A percentile compares a stretch with the other conserved stretches of the same genome.
These are phyloP conservation scores for Tenodera sinensis DNA, from an alignment of 2,888 invertebrate species.

Conservation along the genomic window DNA sequence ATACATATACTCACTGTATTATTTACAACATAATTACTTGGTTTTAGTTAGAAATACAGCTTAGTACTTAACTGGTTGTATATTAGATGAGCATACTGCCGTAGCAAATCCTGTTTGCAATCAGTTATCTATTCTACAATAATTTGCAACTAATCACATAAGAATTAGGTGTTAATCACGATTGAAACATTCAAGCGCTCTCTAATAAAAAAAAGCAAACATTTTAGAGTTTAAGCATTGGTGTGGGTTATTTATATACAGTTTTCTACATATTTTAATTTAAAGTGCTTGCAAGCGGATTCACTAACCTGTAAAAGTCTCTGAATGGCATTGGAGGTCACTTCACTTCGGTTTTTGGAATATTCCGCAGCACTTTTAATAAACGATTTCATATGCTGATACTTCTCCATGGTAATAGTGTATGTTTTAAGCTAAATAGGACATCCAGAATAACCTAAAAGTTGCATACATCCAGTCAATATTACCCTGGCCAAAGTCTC, in stretches of 20 bases:
- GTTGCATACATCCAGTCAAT: background rate
- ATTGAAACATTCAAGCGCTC: background rate
- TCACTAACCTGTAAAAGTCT: conserved; percentile 51
- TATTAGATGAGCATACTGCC: too few relatives aligned
- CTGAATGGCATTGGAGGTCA: conserved; percentile 52
- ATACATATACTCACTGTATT: too few relatives aligned
- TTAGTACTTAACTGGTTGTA: too few relatives aligned
- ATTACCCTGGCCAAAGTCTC: background rate
- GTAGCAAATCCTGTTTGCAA: too few relatives aligned
- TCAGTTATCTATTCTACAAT: too few relatives aligned
- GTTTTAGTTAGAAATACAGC: too few relatives aligned
- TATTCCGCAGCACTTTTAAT: conserved; percentile 53
- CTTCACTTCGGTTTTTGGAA: conserved; percentile 52
- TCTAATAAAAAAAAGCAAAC: background rate
- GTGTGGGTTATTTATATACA: background rate
- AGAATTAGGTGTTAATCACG: background rate
- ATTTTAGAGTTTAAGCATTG: background rate
- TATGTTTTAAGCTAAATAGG: background rate
- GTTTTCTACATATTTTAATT: background rate
- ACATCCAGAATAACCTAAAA: background rate
- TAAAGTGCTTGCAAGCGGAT: background rate
- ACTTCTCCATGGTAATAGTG: conserved; percentile 20
- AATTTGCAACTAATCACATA: background rate
- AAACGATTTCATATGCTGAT: conserved; percentile 51
- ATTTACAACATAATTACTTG: too few relatives aligned